A percentile compares a stretch with the other conserved stretches of the same genome.
phyloP scores from a whole-genome alignment of 2,888 invertebrate species.

The Lepidocyrtinus sp. region DNA sequence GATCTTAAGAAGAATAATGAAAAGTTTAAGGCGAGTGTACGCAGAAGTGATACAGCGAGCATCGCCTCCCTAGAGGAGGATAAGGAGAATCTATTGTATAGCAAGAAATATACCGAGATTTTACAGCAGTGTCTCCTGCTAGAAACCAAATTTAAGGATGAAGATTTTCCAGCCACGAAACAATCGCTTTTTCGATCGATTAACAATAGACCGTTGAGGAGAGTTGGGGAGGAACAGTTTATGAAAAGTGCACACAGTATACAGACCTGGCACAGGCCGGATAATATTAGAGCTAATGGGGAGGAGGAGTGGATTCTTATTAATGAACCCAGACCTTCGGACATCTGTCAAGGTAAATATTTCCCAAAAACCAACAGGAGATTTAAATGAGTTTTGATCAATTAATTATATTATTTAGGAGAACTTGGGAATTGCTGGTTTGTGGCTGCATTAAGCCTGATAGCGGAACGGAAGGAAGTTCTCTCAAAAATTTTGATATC shows the following conservation, averaged over 20 bases:
- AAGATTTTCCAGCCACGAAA: constrained; percentile 38
- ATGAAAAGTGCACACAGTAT: constrained; percentile 74
- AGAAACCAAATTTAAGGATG: constrained; percentile 23
- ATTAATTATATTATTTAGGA: constrained; percentile 78
- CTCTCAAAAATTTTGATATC: constrained; percentile 91
- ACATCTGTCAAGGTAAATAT: constrained; percentile 97
- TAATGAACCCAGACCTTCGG: constrained; percentile 91
- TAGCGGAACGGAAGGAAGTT: constrained; percentile 94
- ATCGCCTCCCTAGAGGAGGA: neutral
- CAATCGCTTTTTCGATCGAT: constrained; percentile 3
- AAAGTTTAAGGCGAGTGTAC: neutral
- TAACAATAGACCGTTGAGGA: no score
- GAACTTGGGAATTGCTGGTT: constrained; percentile 98
- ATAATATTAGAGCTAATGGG: constrained; percentile 81
- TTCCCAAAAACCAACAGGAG: no score
- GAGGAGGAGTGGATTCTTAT: constrained; percentile 80
- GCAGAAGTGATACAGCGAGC: neutral
- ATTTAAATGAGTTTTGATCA: no score
- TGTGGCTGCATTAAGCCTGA: constrained; percentile 92
- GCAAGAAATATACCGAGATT: constrained; percentile 76
- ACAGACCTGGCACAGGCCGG: constrained; percentile 90
- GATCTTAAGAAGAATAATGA: neutral
- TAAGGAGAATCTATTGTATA: constrained; percentile 10
- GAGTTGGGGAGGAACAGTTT: constrained; percentile 14
- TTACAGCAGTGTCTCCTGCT: constrained; percentile 73